Percentiles rank a stretch among this genome's conserved stretches.
Evolutionary conservation across 2,797 vertebrate species (phyloP).

Genomic region (Esox masquinongy): DNA sequence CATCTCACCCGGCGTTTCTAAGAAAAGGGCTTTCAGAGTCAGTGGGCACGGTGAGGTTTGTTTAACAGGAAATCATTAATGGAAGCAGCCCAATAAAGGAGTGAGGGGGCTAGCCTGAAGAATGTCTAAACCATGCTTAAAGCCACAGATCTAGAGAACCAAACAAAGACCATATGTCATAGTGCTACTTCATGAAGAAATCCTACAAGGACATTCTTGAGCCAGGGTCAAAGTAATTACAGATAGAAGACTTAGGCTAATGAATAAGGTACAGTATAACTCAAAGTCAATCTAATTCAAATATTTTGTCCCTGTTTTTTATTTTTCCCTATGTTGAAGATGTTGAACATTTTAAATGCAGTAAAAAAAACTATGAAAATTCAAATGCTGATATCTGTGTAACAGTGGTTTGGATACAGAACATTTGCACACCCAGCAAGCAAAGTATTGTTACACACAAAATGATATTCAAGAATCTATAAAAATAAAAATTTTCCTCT

Average conservation of each 20-base stretch:
- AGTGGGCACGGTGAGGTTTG: neutral
- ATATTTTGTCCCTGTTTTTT: neutral
- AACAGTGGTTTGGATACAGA: neutral
- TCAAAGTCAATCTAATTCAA: neutral
- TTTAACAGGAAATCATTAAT: neutral
- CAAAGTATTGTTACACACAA: neutral
- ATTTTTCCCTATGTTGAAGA: neutral
- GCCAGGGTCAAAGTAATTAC: neutral
- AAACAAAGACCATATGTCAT: slow-evolving; percentile 4
- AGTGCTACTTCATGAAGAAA: neutral
- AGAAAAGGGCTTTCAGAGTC: neutral
- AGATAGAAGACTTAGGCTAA: neutral
- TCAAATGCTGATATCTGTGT: neutral
- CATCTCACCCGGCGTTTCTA: neutral
- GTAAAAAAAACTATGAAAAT: neutral
- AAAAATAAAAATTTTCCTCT: neutral
- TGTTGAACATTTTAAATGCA: neutral
- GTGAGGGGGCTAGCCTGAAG: neutral
- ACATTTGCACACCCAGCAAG: neutral
- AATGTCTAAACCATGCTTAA: neutral
- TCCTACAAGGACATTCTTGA: neutral
- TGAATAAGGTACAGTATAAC: neutral
- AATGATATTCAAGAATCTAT: neutral
- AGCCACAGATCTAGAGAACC: neutral
- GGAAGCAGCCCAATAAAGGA: neutral